phyloP scores from a whole-genome alignment of 1,140 invertebrate genomes.

The Euura saliciscinereae region DNA sequence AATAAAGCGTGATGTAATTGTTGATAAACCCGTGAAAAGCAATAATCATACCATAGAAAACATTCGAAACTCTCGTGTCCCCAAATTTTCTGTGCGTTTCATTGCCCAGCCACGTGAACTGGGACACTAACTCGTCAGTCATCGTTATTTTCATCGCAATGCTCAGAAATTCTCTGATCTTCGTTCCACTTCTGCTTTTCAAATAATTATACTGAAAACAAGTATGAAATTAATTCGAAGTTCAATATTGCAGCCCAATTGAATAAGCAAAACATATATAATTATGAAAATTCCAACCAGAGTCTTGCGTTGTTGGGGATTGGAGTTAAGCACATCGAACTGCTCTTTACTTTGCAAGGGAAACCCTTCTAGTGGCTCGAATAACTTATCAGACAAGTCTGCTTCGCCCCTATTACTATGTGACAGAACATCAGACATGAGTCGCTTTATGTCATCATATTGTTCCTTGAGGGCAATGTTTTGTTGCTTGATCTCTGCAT shows the following conservation, averaged over 20 bases:
- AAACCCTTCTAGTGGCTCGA: not conserved
- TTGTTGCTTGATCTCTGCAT: not conserved
- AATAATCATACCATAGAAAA: conserved; percentile 8
- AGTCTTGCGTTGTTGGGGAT: not conserved
- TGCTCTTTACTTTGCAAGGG: not conserved
- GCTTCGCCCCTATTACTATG: not conserved
- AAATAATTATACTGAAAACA: conserved; percentile 14
- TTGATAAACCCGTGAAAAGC: not conserved
- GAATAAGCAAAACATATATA: not conserved
- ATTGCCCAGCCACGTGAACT: conserved; percentile 13
- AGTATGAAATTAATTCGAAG: conserved; percentile 30
- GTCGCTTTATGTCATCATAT: not conserved
- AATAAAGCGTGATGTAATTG: not conserved
- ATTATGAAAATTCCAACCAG: not conserved
- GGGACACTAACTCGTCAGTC: conserved; percentile 13
- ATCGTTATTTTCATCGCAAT: not conserved
- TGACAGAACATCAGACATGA: not conserved
- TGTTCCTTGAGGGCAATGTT: not conserved
- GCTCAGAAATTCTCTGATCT: conserved; percentile 12
- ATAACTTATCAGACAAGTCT: not conserved
- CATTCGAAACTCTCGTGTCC: conserved; percentile 9
- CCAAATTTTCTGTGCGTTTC: not conserved
- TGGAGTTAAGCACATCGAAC: not conserved
- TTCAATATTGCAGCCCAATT: conserved; percentile 10
- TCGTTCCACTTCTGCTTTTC: not conserved